Percentiles rank a stretch among this genome's conserved stretches.
Conservation (phyloP, 2,797 vertebrate genomes). For the Merluccius polli region DNA sequence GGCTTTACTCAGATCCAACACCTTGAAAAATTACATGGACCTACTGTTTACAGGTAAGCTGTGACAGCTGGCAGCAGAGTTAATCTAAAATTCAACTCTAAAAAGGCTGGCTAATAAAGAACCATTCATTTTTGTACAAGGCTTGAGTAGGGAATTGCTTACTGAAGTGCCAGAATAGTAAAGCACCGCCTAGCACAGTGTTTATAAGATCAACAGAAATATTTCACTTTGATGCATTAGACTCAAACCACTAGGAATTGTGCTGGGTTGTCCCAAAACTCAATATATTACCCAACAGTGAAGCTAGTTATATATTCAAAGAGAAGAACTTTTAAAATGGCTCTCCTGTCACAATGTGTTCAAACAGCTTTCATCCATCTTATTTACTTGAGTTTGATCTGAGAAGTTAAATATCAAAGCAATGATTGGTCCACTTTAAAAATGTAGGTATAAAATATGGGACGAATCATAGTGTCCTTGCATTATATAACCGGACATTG, state of each 20-base stretch:
- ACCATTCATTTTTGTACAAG: constrained; percentile 3
- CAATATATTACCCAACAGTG: neutral
- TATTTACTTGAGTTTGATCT: neutral
- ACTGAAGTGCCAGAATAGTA: neutral
- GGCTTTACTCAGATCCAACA: constrained; percentile 27
- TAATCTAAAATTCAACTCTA: constrained; percentile 25
- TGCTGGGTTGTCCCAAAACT: neutral
- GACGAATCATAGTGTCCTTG: neutral
- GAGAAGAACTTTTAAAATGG: neutral
- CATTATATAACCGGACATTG: neutral
- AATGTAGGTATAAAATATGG: neutral
- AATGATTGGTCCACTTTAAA: neutral
- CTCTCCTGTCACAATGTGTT: neutral
- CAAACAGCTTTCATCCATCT: neutral
- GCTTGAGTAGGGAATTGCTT: constrained; percentile 6
- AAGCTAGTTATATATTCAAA: neutral
- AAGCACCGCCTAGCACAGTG: constrained; percentile 5
- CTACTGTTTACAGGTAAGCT: constrained; percentile 26
- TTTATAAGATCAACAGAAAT: constrained; percentile 28
- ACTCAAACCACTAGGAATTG: neutral
- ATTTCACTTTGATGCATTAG: constrained; percentile 25
- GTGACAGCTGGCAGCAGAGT: constrained; percentile 9
- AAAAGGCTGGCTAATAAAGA: neutral
- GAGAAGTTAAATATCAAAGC: neutral
- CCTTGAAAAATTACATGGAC: constrained; percentile 33